Percentiles rank a stretch among this genome's conserved stretches.
These are phyloP conservation scores for Trypoxylon attenuatum DNA, from an alignment of 2,888 invertebrate species.

Conservation along the genomic window DNA sequence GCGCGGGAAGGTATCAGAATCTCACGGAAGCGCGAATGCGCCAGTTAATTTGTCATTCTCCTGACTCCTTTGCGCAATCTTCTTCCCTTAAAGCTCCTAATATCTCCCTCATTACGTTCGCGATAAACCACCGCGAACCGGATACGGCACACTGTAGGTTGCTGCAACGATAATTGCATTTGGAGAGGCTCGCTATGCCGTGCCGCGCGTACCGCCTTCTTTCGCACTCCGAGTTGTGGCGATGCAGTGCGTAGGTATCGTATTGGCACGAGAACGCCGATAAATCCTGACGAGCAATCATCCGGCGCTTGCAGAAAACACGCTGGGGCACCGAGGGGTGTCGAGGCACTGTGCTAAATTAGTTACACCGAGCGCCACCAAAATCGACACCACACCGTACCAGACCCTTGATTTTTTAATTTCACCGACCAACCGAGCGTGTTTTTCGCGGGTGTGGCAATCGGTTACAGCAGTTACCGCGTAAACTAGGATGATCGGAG, in stretches of 20 bases:
- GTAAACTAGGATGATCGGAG: slow-evolving; percentile 10
- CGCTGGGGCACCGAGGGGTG: too few species aligned
- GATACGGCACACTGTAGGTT: not conserved
- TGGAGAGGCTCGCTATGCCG: not conserved
- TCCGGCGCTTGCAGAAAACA: too few species aligned
- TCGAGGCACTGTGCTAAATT: too few species aligned
- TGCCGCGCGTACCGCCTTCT: too few species aligned
- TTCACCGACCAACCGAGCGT: not conserved
- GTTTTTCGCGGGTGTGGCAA: not conserved
- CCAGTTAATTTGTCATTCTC: slow-evolving; percentile 45
- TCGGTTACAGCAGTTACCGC: slow-evolving; percentile 19
- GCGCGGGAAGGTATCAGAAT: slow-evolving; percentile 20
- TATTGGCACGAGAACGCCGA: too few species aligned
- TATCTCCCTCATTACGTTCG: slow-evolving; percentile 28
- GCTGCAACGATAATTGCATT: slow-evolving; percentile 2
- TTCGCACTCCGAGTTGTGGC: too few species aligned
- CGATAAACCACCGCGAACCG: slow-evolving; percentile 26
- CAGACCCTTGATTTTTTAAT: not conserved
- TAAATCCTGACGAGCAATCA: too few species aligned
- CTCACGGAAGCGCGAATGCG: slow-evolving; percentile 28
- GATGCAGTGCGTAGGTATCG: too few species aligned
- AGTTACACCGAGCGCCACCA: too few species aligned
- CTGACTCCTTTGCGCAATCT: slow-evolving; percentile 24
- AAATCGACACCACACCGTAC: too few species aligned
- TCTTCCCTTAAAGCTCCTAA: slow-evolving; percentile 19